Base-by-base conservation (phyloP, 2,797 vertebrate species). In the Scomberomorus guttatus region DNA sequence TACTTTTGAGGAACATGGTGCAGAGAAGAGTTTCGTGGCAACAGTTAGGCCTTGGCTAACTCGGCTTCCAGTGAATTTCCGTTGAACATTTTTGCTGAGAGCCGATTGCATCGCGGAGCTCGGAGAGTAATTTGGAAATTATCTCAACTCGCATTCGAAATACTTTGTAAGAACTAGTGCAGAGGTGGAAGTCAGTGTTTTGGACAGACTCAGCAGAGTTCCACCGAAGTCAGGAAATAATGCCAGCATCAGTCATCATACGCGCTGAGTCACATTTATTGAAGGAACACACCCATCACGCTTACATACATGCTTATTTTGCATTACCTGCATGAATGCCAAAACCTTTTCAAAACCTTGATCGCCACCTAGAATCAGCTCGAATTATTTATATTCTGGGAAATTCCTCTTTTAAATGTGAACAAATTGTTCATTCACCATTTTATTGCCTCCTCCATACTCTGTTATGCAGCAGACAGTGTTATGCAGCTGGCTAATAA, bases 401-500 rank as follows among this genome's bases (percentile, higher is more conserved):
- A 79, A 79, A 80, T 80, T 77, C 65, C 75, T 64, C 37, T 50
- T 56, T 70, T 67, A 74, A 85, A 80, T 55, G 55, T 50, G 75
- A 74, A 82, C 29, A 81, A 81, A 85, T 67, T 20, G 4, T 63
- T 65, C 61, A 18, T 50, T 74, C 39, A 29, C 14, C 81, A 46
- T 42, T 60, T 60, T 22, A 39, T 27, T 57, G 70, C 81, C 63
- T 83, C 83, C 66, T 68, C 66, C 29, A 22, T 70, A 72, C 77
- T 54, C 75, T 86, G 90, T 87, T 92, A 92, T 84, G 90, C 84
- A 82, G 90, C 84, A 82, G 77, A 34, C 79, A 10, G 80, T 83
- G 90, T 92, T 92, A 87, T 82, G 92, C 64, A 87, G 84, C 72
- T 25, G 22, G 66, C 70, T 80, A 89, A 88, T 82, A 79, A 81